Base-by-base conservation (phyloP, 2,888 invertebrate genomes). In the Tipula confusa region DNA sequence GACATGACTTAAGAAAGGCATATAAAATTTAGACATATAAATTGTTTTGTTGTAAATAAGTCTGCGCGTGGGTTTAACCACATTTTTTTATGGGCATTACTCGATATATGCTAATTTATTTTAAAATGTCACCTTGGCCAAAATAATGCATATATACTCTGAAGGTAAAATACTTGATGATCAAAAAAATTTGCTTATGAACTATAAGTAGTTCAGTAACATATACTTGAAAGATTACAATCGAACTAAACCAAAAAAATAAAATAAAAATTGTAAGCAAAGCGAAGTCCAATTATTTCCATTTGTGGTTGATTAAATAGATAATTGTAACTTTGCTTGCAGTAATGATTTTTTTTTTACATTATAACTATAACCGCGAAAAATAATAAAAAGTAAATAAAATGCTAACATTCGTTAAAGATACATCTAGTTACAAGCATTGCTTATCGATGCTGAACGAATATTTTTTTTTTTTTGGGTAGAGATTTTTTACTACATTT, bases 301-400 rank as follows among this genome's bases (percentile, higher is more conserved):
- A 64, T 64, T 24, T 64, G 64, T 64, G 64, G 64, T 64, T 64
- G 64, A 64, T 64, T 64, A 64, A 64, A 24, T 64, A 24, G 64
- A 24, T 24, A 64, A 64, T n/a, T 18, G 1, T 64, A 64, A 9
- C 64, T 64, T 64, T 18, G 24, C 9, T 64, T 43, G 36, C 15
- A n/a, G n/a, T 43, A 43, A 43, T 43, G n/a, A n/a, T n/a, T 43
- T 43, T 43, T 3, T 43, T n/a, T 43, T n/a, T n/a, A n/a, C n/a
- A n/a, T n/a, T n/a, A n/a, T 43, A 43, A 43, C n/a, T 4, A n/a
- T 43, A 43, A 43, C 43, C 43, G n/a, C 43, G 43, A 43, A n/a
- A 43, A n/a, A 43, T 3, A n/a, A n/a, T n/a, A 1, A 2, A 43
- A n/a, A 43, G n/a, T n/a, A n/a, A n/a, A n/a, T n/a, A 13, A 43